Conservation (phyloP, 2,888 invertebrate species). For the Stegana nigrithorax region DNA sequence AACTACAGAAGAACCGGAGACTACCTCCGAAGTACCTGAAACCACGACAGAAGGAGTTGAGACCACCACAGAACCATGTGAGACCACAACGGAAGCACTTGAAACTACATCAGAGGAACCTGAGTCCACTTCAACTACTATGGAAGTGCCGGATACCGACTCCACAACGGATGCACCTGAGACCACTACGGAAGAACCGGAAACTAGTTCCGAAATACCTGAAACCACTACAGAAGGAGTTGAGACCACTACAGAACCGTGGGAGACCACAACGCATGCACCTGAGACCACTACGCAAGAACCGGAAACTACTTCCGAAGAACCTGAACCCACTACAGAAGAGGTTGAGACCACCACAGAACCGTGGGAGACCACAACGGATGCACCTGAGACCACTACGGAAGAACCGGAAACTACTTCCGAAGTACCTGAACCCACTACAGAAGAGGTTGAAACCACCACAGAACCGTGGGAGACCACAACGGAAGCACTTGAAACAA, state of each 20-base stretch:
- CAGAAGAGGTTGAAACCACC: no score
- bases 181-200: not conserved
- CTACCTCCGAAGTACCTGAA: not conserved
- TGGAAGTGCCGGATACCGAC: not conserved
- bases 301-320: not conserved
- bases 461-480: no score
- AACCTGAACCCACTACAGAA: not conserved
- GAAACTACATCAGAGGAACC: not conserved
- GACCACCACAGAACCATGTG: not conserved
- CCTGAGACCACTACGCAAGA: not conserved
- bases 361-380: not conserved
- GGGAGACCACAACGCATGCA: not conserved
- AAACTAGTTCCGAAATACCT: conserved; percentile 2
- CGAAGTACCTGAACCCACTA: not conserved
- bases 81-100: not conserved
- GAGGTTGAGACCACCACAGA: not conserved
- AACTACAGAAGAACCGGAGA: not conserved
- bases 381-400: not conserved
- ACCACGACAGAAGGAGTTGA: conserved; percentile 5
- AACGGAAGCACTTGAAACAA: no score
- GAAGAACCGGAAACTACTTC: not conserved
- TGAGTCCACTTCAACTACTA: not conserved
- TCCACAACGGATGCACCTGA: not conserved
- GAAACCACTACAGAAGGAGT: not conserved
- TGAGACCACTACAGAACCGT: not conserved